Evolutionary conservation across 1,140 invertebrate genomes (phyloP), one percentile per base, ranked within the genome.

Genomic region (Dendroctonus ponderosae): DNA sequence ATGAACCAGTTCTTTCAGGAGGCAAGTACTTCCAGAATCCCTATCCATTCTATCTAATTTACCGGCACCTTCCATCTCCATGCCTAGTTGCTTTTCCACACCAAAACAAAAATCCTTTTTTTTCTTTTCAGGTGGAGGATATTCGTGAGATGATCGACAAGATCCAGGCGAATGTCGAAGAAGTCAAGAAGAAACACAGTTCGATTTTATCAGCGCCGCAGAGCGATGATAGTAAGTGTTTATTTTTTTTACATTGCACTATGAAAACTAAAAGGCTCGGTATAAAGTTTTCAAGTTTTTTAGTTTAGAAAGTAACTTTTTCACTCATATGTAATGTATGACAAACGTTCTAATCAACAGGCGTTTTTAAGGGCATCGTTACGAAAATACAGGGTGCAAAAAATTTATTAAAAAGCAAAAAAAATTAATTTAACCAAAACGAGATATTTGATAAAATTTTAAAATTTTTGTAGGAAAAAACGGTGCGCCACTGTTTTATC

Each of bases 111-210:
- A 26, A 26, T 26, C 5, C 39, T 51, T 42, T 67, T 15, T 7
- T 64, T 54, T 65, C 52, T 56, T 77, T 79, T 26, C 76, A 92
- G 90, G 96, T 99, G 81, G 97, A 99, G 84, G 97, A 99, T 83
- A 98, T 99, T 82, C 89, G 96, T 72, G 94, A 95, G 81, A 98
- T 97, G 92, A 97, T 99, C 86, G 96, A 99, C 82, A 97, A 96
- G 84, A 98, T 99, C 79, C 94, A 97, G 80, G 89, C 91, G 74
- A 98, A 98, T 87, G 96, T 99, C 53, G 96, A 99, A 79, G 96
- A 99, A 84, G 97, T 99, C 41, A 99, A 99, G 87, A 98, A 97
- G 86, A 98, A 98, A 86, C 97, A 99, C 82, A 98, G 95, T 84
- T 91, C 93, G 80, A 99, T 99, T 77, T 85, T 99, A 73, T 97